Base-by-base conservation (phyloP, 2,113 vertebrate species). In the Alligator sinensis region DNA sequence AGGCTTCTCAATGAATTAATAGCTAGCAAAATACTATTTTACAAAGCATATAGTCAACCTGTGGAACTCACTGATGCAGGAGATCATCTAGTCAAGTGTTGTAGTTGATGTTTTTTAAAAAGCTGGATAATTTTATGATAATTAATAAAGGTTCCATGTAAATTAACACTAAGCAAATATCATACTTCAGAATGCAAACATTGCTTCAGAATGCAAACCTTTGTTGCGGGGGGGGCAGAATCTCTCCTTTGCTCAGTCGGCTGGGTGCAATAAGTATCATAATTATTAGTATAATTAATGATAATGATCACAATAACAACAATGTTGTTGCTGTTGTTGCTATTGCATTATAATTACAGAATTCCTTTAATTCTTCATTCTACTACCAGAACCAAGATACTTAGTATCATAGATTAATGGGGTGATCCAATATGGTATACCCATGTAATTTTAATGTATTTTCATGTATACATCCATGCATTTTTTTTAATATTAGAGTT, bases 401-500 rank as follows among this genome's bases (percentile, higher is more conserved):
- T 79, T 9, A 90, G 74, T 16, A 38, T 93, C 80, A 90, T 89
- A 62, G 78, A 93, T 11, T 86, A 86, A 88, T 61, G 11, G 54
- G 54, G 9, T 80, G 87, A 83, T 88, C 25, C 70, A 94, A 66
- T 80, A 89, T 63, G 38, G n/a, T 77, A 96, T 95, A 95, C 86
- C 58, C 77, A 59, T 61, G 27, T 68, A 90, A 93, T 95, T 91
- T 70, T 11, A 93, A 90, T 58, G 60, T 3, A 78, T 84, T 91
- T 81, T 78, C 2, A 55, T 25, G n/a, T 77, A 96, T 95, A 94
- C 86, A 80, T 80, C 58, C 77, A 59, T 61, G 27, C 68, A 90
- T 92, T 95, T 92, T 70, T 84, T 93, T 81, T 78, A 2, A 76
- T 88, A 90, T 91, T 87, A 88, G 22, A 87, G 62, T 87, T 87